Conservation (phyloP, 2,888 invertebrate species). For the Ochropacha duplaris region DNA sequence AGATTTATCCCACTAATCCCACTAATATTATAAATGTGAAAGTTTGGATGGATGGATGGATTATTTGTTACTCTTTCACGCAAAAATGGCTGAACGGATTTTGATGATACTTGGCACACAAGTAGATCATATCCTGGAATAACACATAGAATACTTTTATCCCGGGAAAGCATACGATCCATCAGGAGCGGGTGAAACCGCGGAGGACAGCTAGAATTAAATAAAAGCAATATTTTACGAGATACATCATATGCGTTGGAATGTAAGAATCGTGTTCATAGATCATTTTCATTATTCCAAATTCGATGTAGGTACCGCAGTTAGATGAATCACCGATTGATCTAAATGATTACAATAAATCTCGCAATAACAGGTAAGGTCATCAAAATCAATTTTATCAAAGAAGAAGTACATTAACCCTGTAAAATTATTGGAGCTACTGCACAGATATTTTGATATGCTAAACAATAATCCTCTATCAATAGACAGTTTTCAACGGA, state of each 20-base stretch:
- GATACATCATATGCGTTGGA: no score
- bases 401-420: background rate
- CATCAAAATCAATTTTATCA: background rate
- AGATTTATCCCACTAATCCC: background rate
- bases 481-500: conserved; percentile 3
- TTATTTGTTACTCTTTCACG: no score
- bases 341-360: background rate
- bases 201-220: no score
- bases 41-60: no score
- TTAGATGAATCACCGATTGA: background rate
- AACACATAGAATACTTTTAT: no score
- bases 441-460: background rate
- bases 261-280: background rate
- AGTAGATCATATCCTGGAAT: no score
- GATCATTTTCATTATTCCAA: background rate
- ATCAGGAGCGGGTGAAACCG: no score
- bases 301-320: background rate
- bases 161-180: no score
- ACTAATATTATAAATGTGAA: background rate
- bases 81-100: no score
- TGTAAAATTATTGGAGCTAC: background rate
- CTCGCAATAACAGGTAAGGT: background rate
- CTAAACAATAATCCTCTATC: background rate
- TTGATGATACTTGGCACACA: no score
- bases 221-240: no score